Evolutionary conservation across 2,888 invertebrate species (phyloP).

Genomic region (Pasiphila rectangulata): DNA sequence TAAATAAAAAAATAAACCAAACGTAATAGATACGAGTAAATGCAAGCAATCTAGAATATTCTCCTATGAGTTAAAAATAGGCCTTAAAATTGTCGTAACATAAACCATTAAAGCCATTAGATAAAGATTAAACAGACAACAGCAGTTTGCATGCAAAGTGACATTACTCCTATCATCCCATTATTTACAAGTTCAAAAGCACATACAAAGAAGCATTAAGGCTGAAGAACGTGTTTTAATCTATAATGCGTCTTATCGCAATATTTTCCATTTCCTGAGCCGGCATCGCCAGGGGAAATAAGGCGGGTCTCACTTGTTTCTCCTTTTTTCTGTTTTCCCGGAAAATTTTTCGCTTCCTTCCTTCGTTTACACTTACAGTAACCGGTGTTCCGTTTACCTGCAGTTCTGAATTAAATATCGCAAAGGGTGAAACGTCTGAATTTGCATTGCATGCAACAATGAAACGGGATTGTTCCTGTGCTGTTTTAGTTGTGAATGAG

Average conservation of each 20-base stretch:
- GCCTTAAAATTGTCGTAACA: neutral
- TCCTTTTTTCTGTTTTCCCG: slow-evolving; percentile 62
- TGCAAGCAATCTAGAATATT: too few relatives aligned
- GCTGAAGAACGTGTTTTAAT: slow-evolving; percentile 71
- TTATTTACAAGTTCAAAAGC: slow-evolving; percentile 64
- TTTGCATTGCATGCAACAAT: slow-evolving; percentile 75
- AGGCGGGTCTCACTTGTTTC: slow-evolving; percentile 79
- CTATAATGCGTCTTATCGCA: slow-evolving; percentile 81
- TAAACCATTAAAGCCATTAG: slow-evolving; percentile 7
- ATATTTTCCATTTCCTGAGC: slow-evolving; percentile 80
- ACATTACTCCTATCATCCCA: slow-evolving; percentile 41
- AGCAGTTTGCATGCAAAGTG: slow-evolving; percentile 52
- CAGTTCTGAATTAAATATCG: slow-evolving; percentile 77
- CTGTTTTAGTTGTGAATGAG: slow-evolving; percentile 46
- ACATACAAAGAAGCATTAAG: slow-evolving; percentile 65
- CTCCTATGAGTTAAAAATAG: too few relatives aligned
- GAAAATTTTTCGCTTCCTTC: slow-evolving; percentile 70
- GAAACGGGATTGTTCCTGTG: slow-evolving; percentile 54
- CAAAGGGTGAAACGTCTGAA: slow-evolving; percentile 76
- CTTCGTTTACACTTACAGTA: slow-evolving; percentile 79
- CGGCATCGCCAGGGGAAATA: slow-evolving; percentile 77
- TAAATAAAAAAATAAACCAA: too few relatives aligned
- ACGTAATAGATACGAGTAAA: too few relatives aligned
- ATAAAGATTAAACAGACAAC: slow-evolving; percentile 26
- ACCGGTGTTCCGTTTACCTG: slow-evolving; percentile 68